Conservation (phyloP, 2,113 vertebrate species). For the Geococcyx californianus region DNA sequence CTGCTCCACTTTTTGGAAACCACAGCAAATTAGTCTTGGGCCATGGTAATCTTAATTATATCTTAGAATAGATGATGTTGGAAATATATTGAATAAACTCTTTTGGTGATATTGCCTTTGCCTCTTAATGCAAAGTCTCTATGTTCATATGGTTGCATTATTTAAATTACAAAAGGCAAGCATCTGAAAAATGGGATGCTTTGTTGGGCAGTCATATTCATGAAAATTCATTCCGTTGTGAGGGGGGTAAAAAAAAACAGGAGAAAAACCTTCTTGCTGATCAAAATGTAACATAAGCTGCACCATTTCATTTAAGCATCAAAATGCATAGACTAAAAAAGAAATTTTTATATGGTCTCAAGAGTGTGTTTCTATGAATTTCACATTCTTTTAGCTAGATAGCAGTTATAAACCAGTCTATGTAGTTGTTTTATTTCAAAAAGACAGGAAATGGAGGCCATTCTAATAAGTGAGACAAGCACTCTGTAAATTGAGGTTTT, state of each 20-base stretch:
- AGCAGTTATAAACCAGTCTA: not conserved
- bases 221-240: conserved; percentile 8
- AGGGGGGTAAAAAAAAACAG: not conserved
- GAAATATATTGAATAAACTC: conserved; percentile 57
- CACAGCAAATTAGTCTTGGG: conserved; percentile 37
- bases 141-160: conserved; percentile 44
- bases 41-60: conserved; percentile 62
- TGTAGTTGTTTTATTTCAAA: not conserved
- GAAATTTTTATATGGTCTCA: not conserved
- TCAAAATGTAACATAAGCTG: not conserved
- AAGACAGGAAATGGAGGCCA: not conserved
- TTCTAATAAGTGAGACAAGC: not conserved
- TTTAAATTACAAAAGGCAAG: conserved; percentile 64
- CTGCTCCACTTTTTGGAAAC: conserved; percentile 43
- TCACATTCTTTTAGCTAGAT: not conserved
- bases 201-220: conserved; percentile 44
- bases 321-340: not conserved
- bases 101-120: conserved; percentile 47
- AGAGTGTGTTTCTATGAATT: not conserved
- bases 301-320: not conserved
- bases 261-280: not conserved
- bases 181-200: conserved; percentile 27
- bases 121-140: conserved; percentile 51
- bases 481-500: not conserved
- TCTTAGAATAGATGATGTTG: conserved; percentile 49